Conservation (phyloP, 2,113 vertebrate species). For the Tachycineta bicolor region DNA sequence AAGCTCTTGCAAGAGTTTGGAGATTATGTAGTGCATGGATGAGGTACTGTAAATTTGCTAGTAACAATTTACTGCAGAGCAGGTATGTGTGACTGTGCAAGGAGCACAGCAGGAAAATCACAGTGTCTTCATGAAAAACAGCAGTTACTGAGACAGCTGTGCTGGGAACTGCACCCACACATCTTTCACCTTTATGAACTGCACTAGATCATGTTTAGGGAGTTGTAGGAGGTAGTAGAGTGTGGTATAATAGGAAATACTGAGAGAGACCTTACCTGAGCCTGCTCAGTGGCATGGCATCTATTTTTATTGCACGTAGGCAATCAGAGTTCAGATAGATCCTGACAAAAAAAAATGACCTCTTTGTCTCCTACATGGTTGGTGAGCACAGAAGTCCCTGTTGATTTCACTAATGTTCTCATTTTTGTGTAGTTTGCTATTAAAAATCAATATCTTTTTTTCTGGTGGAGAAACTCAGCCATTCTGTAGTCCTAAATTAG, state of each 20-base stretch:
- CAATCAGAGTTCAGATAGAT: background rate
- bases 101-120: background rate
- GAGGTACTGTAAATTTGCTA: slow-evolving; percentile 7
- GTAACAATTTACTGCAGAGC: background rate
- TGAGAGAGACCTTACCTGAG: background rate
- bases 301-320: background rate
- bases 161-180: background rate
- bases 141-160: background rate
- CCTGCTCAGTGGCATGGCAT: background rate
- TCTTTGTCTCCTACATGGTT: background rate
- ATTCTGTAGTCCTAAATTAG: background rate
- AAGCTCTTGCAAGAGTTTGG: background rate
- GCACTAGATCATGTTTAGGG: background rate
- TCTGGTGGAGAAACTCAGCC: background rate
- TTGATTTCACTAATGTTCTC: background rate
- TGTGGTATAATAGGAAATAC: background rate
- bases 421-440: background rate
- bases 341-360: background rate
- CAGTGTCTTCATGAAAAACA: background rate
- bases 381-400: background rate
- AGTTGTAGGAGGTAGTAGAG: background rate
- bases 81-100: background rate
- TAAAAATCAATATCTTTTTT: background rate
- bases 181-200: background rate
- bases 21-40: background rate